Conservation (phyloP, 2,113 vertebrate genomes). For the Corythornis cristatus region DNA sequence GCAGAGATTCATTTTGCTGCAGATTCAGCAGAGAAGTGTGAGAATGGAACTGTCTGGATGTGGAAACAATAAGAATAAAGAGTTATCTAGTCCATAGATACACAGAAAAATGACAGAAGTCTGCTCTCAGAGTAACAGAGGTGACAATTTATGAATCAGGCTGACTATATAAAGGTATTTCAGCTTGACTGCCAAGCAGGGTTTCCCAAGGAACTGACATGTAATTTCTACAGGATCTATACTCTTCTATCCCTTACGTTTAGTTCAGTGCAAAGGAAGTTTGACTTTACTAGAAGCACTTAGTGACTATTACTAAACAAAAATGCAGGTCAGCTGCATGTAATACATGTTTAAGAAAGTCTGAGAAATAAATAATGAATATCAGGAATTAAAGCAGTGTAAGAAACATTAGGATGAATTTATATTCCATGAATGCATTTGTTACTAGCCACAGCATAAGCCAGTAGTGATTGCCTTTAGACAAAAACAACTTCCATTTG, state of each 20-base stretch:
- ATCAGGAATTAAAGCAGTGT: slow-evolving; percentile 34
- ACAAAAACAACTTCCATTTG: slow-evolving; percentile 44
- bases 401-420: background rate
- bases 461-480: slow-evolving; percentile 53
- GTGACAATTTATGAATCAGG: background rate
- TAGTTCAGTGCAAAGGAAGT: background rate
- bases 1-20: background rate
- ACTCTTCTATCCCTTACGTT: background rate
- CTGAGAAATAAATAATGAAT: background rate
- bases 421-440: slow-evolving; percentile 26
- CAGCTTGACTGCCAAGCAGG: background rate
- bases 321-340: background rate
- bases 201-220: background rate
- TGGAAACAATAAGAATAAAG: background rate
- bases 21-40: background rate
- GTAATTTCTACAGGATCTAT: background rate
- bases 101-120: background rate
- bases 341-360: background rate
- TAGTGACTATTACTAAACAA: background rate
- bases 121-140: background rate
- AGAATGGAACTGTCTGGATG: background rate
- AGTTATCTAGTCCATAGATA: background rate
- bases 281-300: background rate
- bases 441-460: slow-evolving; percentile 47
- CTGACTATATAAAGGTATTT: background rate